phyloP scores from a whole-genome alignment of 2,888 invertebrate genomes.

The Acrocera orbiculus region DNA sequence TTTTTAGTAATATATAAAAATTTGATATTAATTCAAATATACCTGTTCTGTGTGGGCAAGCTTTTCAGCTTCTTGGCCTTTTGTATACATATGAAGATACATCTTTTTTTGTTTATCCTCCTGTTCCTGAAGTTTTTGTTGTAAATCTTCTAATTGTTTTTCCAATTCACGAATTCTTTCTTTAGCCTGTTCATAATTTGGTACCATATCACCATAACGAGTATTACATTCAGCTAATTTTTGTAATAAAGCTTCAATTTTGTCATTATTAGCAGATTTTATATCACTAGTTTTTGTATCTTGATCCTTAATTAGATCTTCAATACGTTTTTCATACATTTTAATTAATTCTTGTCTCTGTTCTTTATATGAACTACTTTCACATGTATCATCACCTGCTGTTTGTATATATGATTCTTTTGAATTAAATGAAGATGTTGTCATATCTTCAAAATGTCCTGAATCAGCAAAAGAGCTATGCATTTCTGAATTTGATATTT shows the following conservation, averaged over 20 bases:
- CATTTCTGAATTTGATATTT: slow-evolving; percentile 35
- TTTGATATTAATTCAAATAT: slow-evolving; percentile 8
- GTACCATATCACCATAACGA: slow-evolving; percentile 58
- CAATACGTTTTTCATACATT: slow-evolving; percentile 55
- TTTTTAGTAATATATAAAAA: slow-evolving; percentile 1
- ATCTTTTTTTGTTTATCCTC: slow-evolving; percentile 56
- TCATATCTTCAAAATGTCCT: slow-evolving; percentile 70
- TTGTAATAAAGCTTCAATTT: slow-evolving; percentile 53
- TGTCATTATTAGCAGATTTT: slow-evolving; percentile 63
- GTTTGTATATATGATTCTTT: slow-evolving; percentile 48
- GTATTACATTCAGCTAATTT: slow-evolving; percentile 58
- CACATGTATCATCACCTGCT: slow-evolving; percentile 33
- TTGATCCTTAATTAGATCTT: slow-evolving; percentile 49
- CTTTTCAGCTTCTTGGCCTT: slow-evolving; percentile 63
- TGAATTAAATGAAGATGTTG: slow-evolving; percentile 56
- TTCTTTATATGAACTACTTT: slow-evolving; percentile 33
- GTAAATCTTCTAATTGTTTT: slow-evolving; percentile 51
- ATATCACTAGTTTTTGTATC: slow-evolving; percentile 49
- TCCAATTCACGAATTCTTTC: slow-evolving; percentile 52
- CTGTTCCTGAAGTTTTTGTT: slow-evolving; percentile 48
- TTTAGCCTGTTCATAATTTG: slow-evolving; percentile 57
- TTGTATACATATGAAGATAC: slow-evolving; percentile 68
- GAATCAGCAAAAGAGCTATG: slow-evolving; percentile 68
- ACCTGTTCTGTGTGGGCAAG: slow-evolving; percentile 54
- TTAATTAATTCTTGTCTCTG: slow-evolving; percentile 50